Percentiles rank a stretch among this genome's conserved stretches.
Conservation (phyloP, 2,888 invertebrate genomes). For the Hermaeophaga mercurialis region DNA sequence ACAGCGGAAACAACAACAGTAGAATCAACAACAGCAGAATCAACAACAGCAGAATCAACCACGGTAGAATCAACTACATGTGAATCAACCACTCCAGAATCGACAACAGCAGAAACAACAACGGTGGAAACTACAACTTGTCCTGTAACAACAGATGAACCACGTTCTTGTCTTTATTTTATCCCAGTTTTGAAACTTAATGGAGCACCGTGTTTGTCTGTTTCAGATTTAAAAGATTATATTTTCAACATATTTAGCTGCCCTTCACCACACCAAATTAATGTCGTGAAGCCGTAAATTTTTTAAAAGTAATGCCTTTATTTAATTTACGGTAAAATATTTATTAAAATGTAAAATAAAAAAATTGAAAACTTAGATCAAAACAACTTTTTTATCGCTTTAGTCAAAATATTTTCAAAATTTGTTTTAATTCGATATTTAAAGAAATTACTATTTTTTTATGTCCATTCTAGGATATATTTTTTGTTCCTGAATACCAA, state of each 20-base stretch:
- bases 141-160: neutral
- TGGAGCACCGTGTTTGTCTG: constrained; percentile 32
- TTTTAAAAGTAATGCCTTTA: no score
- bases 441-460: no score
- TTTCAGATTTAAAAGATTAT: constrained; percentile 38
- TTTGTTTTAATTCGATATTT: no score
- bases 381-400: no score
- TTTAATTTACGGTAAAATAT: no score
- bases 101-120: neutral
- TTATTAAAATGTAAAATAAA: no score
- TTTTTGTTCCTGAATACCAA: no score
- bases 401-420: no score
- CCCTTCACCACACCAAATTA: neutral
- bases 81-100: neutral
- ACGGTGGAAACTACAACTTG: neutral
- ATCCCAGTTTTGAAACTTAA: constrained; percentile 41
- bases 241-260: constrained; percentile 33
- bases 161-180: constrained; percentile 22
- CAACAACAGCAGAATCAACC: neutral
- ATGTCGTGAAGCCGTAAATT: neutral
- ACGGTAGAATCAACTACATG: neutral
- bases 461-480: no score
- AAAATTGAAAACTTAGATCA: no score
- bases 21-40: neutral
- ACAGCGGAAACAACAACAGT: neutral